Conservation (phyloP, 2,113 vertebrate genomes). For the Charadrius vociferus region DNA sequence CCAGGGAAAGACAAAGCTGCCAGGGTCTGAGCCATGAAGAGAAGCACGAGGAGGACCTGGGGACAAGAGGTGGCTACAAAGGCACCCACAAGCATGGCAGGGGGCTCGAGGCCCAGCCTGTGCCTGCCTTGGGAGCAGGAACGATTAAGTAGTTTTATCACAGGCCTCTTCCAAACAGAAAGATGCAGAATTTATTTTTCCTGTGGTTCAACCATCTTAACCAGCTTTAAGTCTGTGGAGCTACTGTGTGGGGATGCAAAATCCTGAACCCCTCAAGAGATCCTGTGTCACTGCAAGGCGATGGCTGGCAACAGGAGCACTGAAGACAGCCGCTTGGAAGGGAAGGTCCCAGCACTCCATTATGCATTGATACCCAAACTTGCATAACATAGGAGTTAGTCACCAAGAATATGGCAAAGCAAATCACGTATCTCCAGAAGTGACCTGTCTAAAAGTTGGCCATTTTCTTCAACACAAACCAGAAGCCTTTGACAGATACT, state of each 20-base stretch:
- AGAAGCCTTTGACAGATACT: neutral
- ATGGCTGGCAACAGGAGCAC: accelerated
- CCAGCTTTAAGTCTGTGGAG: neutral
- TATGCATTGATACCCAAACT: neutral
- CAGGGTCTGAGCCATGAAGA: neutral
- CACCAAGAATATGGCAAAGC: neutral
- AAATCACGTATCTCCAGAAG: neutral
- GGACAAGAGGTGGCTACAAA: neutral
- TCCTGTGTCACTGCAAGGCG: accelerated
- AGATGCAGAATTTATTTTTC: neutral
- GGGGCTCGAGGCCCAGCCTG: neutral
- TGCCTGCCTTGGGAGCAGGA: neutral
- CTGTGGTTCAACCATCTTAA: neutral
- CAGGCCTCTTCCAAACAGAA: neutral
- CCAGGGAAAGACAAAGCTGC: neutral
- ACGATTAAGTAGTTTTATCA: neutral
- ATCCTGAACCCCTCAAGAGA: neutral
- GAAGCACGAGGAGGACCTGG: neutral
- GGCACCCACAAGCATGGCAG: accelerated
- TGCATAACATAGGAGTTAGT: neutral
- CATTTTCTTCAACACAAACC: neutral
- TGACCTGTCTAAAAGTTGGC: neutral
- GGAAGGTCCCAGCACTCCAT: neutral
- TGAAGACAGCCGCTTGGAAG: neutral
- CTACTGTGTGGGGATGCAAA: neutral